Evolutionary conservation across 2,797 vertebrate genomes (phyloP).

Genomic region (Enteromius argenteus): DNA sequence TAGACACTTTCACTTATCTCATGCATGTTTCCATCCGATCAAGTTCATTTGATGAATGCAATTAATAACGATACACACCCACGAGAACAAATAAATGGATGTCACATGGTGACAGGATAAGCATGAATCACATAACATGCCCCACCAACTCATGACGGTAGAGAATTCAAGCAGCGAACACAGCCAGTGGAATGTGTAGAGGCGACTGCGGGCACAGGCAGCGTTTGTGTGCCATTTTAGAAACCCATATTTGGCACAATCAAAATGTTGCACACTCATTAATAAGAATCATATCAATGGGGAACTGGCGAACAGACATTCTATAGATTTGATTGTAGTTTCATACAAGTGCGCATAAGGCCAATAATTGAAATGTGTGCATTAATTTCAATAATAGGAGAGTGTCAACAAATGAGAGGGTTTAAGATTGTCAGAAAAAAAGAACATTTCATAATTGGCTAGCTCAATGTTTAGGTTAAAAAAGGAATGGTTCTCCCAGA

Average conservation of each 20-base stretch:
- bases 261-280: constrained; percentile 21
- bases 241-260: constrained; percentile 41
- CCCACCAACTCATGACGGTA: constrained; percentile 64
- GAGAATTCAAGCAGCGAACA: constrained; percentile 72
- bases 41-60: constrained; percentile 72
- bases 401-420: constrained; percentile 1
- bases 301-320: constrained; percentile 23
- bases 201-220: constrained; percentile 67
- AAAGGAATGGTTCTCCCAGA: constrained; percentile 17
- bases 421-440: constrained; percentile 50
- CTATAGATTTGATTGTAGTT: constrained; percentile 45
- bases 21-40: constrained; percentile 79
- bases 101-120: constrained; percentile 95
- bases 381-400: not conserved
- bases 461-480: not conserved
- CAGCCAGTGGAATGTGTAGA: constrained; percentile 84
- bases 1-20: constrained; percentile 66
- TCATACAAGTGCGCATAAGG: constrained; percentile 61
- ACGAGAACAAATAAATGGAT: constrained; percentile 77
- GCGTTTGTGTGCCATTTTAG: constrained; percentile 38
- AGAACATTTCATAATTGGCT: not conserved
- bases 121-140: constrained; percentile 75
- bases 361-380: constrained; percentile 32
- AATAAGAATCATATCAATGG: not conserved
- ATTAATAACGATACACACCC: constrained; percentile 77